Percentiles rank a stretch among this genome's conserved stretches.
Conservation (phyloP, 2,797 vertebrate genomes). For the Tiaroga cobitis region DNA sequence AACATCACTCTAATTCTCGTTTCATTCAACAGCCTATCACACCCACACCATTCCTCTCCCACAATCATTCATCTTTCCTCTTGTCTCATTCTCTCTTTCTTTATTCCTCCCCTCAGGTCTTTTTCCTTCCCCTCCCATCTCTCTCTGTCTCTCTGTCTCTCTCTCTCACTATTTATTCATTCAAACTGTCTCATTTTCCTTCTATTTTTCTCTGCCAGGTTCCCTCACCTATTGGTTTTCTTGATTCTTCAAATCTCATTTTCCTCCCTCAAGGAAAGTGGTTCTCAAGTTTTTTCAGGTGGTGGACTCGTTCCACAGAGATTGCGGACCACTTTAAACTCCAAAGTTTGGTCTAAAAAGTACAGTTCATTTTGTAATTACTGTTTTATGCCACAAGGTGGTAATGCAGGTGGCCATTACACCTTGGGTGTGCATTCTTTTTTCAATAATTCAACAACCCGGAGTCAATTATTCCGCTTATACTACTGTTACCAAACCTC, state of each 20-base stretch:
- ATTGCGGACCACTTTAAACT: not conserved
- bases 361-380: too few species aligned
- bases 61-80: slow-evolving; percentile 14
- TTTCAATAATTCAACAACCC: not conserved
- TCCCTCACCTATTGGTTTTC: slow-evolving; percentile 44
- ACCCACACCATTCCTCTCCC: slow-evolving; percentile 8
- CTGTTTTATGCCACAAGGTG: not conserved
- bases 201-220: slow-evolving; percentile 48
- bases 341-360: not conserved
- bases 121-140: not conserved
- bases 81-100: slow-evolving; percentile 17
- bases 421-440: not conserved
- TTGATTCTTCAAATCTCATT: slow-evolving; percentile 21
- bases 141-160: slow-evolving; percentile 24
- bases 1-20: slow-evolving; percentile 22
- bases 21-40: slow-evolving; percentile 10
- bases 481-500: not conserved
- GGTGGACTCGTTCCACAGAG: not conserved
- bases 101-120: slow-evolving; percentile 30
- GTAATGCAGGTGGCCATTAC: not conserved
- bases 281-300: not conserved
- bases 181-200: slow-evolving; percentile 43
- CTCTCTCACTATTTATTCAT: slow-evolving; percentile 33
- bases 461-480: not conserved
- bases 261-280: not conserved